Percentiles rank a stretch among this genome's conserved stretches.
Conservation (phyloP, 2,888 invertebrate genomes). For the Melinaea menophilus region DNA sequence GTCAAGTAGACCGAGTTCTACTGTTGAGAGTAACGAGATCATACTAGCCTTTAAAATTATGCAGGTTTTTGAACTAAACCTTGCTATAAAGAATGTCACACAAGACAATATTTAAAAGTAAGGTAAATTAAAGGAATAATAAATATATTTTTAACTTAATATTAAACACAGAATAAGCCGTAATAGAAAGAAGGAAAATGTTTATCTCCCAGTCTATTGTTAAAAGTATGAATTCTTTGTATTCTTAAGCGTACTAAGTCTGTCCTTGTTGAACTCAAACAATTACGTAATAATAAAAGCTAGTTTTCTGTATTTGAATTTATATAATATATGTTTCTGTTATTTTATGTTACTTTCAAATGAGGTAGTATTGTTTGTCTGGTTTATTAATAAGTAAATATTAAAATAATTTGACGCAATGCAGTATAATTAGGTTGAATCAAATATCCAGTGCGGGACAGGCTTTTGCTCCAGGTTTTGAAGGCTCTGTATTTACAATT, state of each 20-base stretch:
- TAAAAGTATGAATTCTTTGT: neutral
- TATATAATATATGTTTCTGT: neutral
- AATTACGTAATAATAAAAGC: slow-evolving; percentile 4
- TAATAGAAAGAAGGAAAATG: neutral
- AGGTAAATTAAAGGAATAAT: neutral
- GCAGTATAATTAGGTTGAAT: slow-evolving; percentile 8
- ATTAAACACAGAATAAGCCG: neutral
- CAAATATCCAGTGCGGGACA: neutral
- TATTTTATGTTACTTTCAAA: neutral
- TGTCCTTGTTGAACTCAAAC: neutral
- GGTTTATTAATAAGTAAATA: slow-evolving; percentile 14
- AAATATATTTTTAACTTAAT: neutral
- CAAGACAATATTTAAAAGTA: neutral
- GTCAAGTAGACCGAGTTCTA: neutral
- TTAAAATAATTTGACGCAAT: slow-evolving; percentile 13
- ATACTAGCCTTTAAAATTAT: neutral
- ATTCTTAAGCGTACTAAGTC: slow-evolving; percentile 3
- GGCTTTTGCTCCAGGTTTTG: neutral
- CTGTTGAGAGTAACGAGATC: neutral
- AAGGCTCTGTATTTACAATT: too few species aligned
- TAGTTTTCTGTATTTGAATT: neutral
- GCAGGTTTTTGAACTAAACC: neutral
- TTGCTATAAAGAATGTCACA: neutral
- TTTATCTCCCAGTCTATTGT: neutral
- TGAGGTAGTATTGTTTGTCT: neutral